Evolutionary conservation across 2,888 invertebrate species (phyloP).

Genomic region (Noctuana brunneofusca): DNA sequence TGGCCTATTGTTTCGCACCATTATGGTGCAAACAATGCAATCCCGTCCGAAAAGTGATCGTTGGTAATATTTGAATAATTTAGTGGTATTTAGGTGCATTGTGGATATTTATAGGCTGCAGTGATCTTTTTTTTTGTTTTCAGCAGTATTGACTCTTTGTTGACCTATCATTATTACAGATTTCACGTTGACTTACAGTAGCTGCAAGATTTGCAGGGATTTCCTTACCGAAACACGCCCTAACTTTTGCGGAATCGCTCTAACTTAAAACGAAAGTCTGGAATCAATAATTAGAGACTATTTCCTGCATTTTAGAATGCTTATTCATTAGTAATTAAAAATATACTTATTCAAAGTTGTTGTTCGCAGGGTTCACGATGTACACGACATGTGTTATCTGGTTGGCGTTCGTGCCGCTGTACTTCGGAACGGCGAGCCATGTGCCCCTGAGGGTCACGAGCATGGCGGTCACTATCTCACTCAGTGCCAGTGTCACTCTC

Average conservation of each 20-base stretch:
- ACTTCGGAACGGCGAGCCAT: slow-evolving; percentile 97
- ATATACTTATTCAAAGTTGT: no score
- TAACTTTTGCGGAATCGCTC: no score
- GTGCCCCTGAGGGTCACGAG: slow-evolving; percentile 96
- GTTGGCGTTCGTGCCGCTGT: slow-evolving; percentile 98
- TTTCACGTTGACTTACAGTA: no score
- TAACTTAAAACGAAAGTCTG: no score
- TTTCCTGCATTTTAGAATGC: no score
- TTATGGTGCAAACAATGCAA: background rate
- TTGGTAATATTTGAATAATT: background rate
- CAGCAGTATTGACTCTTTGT: no score
- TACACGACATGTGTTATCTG: slow-evolving; percentile 99
- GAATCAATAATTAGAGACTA: no score
- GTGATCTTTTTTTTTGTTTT: no score
- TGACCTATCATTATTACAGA: no score
- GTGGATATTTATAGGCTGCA: no score
- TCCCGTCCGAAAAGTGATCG: background rate
- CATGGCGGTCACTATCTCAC: slow-evolving; percentile 97
- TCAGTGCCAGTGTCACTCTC: slow-evolving; percentile 96
- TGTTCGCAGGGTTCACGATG: slow-evolving; percentile 94
- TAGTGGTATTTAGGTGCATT: background rate
- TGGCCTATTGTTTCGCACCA: background rate
- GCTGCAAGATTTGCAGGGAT: no score
- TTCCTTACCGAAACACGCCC: no score
- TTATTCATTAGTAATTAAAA: background rate